Evolutionary conservation across 1,140 invertebrate genomes (phyloP).

Genomic region (Drosophila repleta): DNA sequence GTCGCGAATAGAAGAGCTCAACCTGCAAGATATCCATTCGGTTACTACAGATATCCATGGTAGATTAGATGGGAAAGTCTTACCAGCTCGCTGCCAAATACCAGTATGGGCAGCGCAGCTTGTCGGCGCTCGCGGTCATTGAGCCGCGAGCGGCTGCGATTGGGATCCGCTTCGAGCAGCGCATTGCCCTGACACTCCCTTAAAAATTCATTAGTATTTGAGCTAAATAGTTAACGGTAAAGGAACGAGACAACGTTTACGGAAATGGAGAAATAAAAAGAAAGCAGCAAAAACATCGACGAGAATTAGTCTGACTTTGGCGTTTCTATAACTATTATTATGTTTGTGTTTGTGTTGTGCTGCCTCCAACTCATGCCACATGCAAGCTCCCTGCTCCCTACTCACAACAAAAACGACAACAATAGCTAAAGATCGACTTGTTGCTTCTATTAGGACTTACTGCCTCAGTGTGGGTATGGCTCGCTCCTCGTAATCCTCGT

Average conservation of each 20-base stretch:
- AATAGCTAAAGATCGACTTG: slow-evolving; percentile 7
- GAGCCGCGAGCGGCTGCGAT: slow-evolving; percentile 87
- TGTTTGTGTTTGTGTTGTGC: slow-evolving; percentile 20
- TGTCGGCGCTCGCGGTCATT: slow-evolving; percentile 95
- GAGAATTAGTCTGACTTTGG: slow-evolving; percentile 42
- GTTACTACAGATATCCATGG: not conserved
- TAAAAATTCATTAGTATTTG: slow-evolving; percentile 91
- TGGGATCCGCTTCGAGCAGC: slow-evolving; percentile 85
- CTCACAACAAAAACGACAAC: slow-evolving; percentile 25
- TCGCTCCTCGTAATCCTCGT: slow-evolving; percentile 94
- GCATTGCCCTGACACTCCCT: slow-evolving; percentile 88
- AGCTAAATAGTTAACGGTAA: slow-evolving; percentile 85
- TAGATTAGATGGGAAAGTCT: slow-evolving; percentile 57
- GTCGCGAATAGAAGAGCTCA: slow-evolving; percentile 96
- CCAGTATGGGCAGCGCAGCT: slow-evolving; percentile 93
- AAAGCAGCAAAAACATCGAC: slow-evolving; percentile 40
- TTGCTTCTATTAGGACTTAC: slow-evolving; percentile 85
- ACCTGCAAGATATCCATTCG: slow-evolving; percentile 86
- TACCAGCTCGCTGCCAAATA: slow-evolving; percentile 95
- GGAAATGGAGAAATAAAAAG: slow-evolving; percentile 52
- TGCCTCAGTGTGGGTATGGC: slow-evolving; percentile 92
- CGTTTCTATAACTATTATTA: slow-evolving; percentile 28
- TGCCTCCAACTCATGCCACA: slow-evolving; percentile 29
- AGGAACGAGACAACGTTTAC: slow-evolving; percentile 62
- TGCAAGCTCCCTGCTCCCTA: slow-evolving; percentile 31